Base-by-base conservation (phyloP, 2,888 invertebrate species). In the Chouioia cunea region DNA sequence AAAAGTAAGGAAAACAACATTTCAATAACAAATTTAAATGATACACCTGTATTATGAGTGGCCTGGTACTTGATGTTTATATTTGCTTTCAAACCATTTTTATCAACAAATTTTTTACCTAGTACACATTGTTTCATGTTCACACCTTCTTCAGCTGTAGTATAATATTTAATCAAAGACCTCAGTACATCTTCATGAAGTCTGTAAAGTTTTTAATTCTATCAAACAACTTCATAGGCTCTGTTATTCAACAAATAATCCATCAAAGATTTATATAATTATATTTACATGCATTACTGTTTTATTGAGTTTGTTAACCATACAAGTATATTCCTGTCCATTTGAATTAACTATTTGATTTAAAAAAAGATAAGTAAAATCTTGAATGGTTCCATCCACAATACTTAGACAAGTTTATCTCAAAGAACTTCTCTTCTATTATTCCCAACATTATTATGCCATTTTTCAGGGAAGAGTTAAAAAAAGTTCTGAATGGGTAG, bases 241-340 rank as follows among this genome's bases (percentile, higher is more conserved):
- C 88, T 0, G 92, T 92, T 12, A 91, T 90, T 90, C 93, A 96
- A 80, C 95, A 95, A 50, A 95, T 82, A 83, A 97, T 97, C 59
- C 90, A 88, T 77, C 90, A 90, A 0, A 89, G 89, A 85, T 95
- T 95, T 14, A 88, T 88, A 46, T 88, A n/a, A 89, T 86, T 77
- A 90, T 82, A 76, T 91, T 89, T 43, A 89, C 87, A 79, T 93
- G 90, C 77, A 94, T 85, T 15, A 90, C 81, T 47, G 91, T 88
- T 0, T 97, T 97, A 83, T 99, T 99, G 69, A 99, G 86, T 85
- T 99, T 99, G 83, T 97, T 99, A 15, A 92, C 89, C 81, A 93
- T 94, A 76, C 98, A 93, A 0, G 93, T 93, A 91, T 95, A 97
- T 3, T 89, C 82, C 76, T 93, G 90, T 0, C 99, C 98, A 86